Evolutionary conservation across 2,888 invertebrate genomes (phyloP), one percentile per base, ranked within the genome.

Genomic region (Linnaemya tessellans): DNA sequence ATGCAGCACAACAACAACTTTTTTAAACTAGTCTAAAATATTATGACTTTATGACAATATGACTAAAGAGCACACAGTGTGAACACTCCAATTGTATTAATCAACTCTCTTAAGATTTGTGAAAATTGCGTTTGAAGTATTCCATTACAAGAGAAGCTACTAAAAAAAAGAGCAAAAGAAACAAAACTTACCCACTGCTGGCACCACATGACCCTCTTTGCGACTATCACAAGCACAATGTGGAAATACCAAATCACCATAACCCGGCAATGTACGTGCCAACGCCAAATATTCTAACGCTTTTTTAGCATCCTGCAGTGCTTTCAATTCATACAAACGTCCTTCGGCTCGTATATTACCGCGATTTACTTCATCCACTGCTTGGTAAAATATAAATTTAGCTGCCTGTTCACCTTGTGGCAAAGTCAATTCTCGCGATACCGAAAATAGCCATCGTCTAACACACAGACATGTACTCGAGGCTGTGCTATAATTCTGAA

Each of bases 401-500:
- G 96, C 94, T 11, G 97, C 97, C 89, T 95, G 95, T 78, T 95
- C 92, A 83, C 96, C 95, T 86, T 95, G 95, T 22, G 94, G 94
- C 88, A 95, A 93, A 88, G 95, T 95, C 10, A 96, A 92, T 90
- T 95, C 95, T 87, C 95, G 95, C 85, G 94, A 93, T 58, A 96
- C 93, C 56, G 95, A 95, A 93, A 98, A 98, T 84, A 98, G 93
- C 98, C 98, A 98, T 92, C 97, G 96, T 85, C 97, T 94, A 62
- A 99, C 94, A 84, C 97, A 95, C 62, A 99, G 94, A 91, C 99
- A 99, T 65, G 98, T 98, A 88, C 97, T 97, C 49, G 98, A 98
- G 46, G 99, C 99, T 13, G 99, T 99, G 87, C 98, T 98, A 92
- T 99, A 99, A 93, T 99, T 99, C 93, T 99, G 99, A 89, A 99